Evolutionary conservation across 2,797 vertebrate genomes (phyloP).

Genomic region (Poecilia picta): DNA sequence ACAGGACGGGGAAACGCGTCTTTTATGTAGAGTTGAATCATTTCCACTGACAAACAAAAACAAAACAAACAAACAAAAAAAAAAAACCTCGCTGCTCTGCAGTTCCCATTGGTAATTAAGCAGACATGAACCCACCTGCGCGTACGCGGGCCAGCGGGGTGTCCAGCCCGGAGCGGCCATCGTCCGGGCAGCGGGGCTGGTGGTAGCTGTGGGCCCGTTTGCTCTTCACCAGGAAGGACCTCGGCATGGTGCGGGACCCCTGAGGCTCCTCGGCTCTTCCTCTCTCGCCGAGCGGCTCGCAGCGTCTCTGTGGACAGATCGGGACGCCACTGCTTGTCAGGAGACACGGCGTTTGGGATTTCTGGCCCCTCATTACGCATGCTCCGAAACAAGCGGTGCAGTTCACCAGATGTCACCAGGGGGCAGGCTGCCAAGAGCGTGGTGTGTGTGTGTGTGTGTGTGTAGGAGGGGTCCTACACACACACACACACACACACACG

Average conservation of each 20-base stretch:
- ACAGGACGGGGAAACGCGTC: neutral
- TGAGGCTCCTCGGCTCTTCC: conserved; percentile 47
- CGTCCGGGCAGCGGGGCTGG: conserved; percentile 87
- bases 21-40: neutral
- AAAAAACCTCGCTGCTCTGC: neutral
- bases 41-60: neutral
- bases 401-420: conserved; percentile 86
- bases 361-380: conserved; percentile 79
- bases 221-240: conserved; percentile 97
- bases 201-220: conserved; percentile 99
- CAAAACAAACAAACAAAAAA: no score
- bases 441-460: conserved; percentile 13
- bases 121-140: conserved; percentile 85
- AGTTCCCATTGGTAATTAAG: conserved; percentile 48
- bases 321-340: conserved; percentile 76
- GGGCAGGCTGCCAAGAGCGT: conserved; percentile 59
- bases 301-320: conserved; percentile 80
- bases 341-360: conserved; percentile 62
- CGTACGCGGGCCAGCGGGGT: conserved; percentile 82
- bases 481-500: no score
- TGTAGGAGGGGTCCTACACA: no score
- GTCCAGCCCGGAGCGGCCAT: conserved; percentile 83
- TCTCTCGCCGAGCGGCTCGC: conserved; percentile 52
- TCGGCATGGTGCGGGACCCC: conserved; percentile 83
- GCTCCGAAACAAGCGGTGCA: conserved; percentile 67